phyloP scores from a whole-genome alignment of 2,113 vertebrate species.

The Centropristis striata region DNA sequence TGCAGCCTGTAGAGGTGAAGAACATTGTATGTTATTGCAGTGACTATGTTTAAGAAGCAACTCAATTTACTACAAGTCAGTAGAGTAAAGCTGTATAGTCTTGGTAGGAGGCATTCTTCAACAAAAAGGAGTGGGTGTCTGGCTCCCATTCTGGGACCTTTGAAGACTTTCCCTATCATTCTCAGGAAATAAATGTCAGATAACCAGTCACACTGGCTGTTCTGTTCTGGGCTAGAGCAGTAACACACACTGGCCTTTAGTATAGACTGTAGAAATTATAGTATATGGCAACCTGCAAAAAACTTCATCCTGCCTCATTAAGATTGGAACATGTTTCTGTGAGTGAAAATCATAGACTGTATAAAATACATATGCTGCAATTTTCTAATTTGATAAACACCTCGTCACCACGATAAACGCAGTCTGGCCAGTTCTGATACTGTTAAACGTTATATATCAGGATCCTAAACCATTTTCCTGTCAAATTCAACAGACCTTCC shows the following conservation, averaged over 20 bases:
- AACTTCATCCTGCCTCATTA: neutral
- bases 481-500: too few species aligned
- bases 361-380: neutral
- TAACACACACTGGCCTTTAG: too few species aligned
- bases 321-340: neutral
- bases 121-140: neutral
- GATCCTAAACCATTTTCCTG: too few species aligned
- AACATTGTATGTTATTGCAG: neutral
- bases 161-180: neutral
- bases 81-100: neutral
- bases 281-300: neutral
- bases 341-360: too few species aligned
- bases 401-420: neutral
- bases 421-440: neutral
- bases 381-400: neutral
- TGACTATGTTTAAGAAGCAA: neutral
- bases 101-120: neutral
- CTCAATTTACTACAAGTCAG: neutral
- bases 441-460: neutral
- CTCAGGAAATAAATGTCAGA: neutral
- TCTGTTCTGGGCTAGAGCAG: neutral
- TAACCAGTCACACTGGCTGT: neutral
- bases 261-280: neutral
- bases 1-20: constrained; percentile 88
- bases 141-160: neutral